These are phyloP conservation scores for Pseudomyrmex concolor DNA, from an alignment of 1,140 invertebrate species.

Conservation along the genomic window DNA sequence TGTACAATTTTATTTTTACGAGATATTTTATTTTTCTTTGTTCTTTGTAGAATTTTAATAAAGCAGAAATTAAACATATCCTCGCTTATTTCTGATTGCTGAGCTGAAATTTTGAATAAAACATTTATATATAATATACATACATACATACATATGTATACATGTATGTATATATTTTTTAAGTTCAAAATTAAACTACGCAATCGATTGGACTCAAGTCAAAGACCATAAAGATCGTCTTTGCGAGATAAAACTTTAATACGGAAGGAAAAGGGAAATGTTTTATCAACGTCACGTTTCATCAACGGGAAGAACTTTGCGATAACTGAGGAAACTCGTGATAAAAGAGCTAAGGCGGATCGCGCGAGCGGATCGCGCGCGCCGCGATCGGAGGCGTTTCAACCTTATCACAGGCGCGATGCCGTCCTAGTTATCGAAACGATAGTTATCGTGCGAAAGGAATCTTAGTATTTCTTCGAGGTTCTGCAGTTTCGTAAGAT, in stretches of 20 bases:
- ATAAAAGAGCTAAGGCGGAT: slow-evolving; percentile 38
- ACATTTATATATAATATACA: no score
- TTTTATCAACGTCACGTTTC: slow-evolving; percentile 59
- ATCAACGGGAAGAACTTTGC: slow-evolving; percentile 37
- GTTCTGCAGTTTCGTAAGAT: slow-evolving; percentile 21
- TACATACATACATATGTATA: no score
- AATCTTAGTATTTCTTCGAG: background rate
- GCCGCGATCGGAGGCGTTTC: slow-evolving; percentile 20
- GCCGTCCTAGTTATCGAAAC: slow-evolving; percentile 36
- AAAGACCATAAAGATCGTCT: slow-evolving; percentile 11
- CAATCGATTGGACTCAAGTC: slow-evolving; percentile 1
- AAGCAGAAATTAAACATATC: background rate
- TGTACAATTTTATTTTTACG: no score
- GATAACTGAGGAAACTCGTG: slow-evolving; percentile 48
- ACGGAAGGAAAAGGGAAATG: slow-evolving; percentile 50
- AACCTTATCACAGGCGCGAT: slow-evolving; percentile 11
- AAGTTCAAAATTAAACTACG: slow-evolving; percentile 10
- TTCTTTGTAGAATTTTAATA: background rate
- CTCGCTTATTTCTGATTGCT: background rate
- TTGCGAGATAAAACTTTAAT: slow-evolving; percentile 39
- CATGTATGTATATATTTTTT: background rate
- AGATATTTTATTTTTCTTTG: background rate
- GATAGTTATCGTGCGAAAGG: slow-evolving; percentile 32
- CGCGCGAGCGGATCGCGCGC: slow-evolving; percentile 14
- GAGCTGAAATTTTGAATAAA: slow-evolving; percentile 2